phyloP scores from a whole-genome alignment of 2,888 invertebrate genomes.

The Drosophila macrospina region DNA sequence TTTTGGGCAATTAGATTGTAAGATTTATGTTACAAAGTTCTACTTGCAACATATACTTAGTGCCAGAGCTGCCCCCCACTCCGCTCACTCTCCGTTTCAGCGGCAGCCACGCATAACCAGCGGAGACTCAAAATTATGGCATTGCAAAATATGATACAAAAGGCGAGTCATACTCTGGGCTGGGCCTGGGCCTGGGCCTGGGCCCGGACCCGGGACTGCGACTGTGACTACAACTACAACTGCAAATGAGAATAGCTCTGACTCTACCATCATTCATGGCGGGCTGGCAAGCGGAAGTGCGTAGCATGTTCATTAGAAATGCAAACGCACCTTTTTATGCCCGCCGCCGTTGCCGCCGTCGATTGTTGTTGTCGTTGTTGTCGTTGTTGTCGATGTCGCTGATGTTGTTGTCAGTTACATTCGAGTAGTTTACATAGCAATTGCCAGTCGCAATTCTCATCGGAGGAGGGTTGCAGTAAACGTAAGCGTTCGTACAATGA shows the following conservation, averaged over 20 bases:
- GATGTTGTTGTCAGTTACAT: constrained; percentile 55
- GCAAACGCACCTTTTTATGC: constrained; percentile 82
- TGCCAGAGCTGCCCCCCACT: constrained; percentile 1
- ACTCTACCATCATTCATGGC: constrained; percentile 73
- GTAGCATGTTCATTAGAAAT: constrained; percentile 84
- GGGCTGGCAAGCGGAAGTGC: constrained; percentile 77
- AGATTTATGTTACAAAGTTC: constrained; percentile 63
- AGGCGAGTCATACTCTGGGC: constrained; percentile 51
- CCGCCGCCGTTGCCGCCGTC: constrained; percentile 23
- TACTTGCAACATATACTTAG: constrained; percentile 25
- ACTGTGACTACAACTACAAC: not conserved
- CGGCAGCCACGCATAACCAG: constrained; percentile 74
- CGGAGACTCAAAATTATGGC: constrained; percentile 65
- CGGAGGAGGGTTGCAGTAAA: constrained; percentile 24
- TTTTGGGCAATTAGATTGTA: constrained; percentile 52
- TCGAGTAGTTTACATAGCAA: constrained; percentile 64
- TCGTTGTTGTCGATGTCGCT: constrained; percentile 34
- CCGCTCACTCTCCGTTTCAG: constrained; percentile 9
- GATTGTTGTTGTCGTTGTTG: constrained; percentile 19
- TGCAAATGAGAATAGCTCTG: constrained; percentile 19
- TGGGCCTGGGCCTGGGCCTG: constrained; percentile 18
- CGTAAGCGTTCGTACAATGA: constrained; percentile 48
- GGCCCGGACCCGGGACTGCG: not conserved
- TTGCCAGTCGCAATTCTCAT: constrained; percentile 37
- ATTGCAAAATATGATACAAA: constrained; percentile 76